phyloP scores from a whole-genome alignment of 1,140 invertebrate species.

The Neodiprion fabricii region DNA sequence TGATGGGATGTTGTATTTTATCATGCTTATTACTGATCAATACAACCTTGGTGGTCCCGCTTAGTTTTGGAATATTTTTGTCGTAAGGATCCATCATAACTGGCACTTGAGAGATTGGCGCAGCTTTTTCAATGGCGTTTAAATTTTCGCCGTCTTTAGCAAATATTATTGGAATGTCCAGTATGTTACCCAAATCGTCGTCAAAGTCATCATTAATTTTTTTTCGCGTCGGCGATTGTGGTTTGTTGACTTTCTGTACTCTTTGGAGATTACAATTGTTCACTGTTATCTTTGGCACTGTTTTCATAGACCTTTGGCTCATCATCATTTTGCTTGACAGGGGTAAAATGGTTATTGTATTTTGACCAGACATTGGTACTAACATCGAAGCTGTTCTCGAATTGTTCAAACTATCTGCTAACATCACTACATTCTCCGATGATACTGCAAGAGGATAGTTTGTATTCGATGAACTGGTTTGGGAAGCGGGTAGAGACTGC shows the following conservation, averaged over 20 bases:
- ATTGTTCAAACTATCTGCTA: conserved; percentile 35
- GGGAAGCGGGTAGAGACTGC: conserved; percentile 32
- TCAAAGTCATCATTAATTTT: conserved; percentile 53
- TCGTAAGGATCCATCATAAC: conserved; percentile 29
- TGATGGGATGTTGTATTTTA: conserved; percentile 32
- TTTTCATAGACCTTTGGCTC: conserved; percentile 44
- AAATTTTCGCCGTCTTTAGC: conserved; percentile 68
- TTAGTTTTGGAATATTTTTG: conserved; percentile 33
- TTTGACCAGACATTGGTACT: conserved; percentile 25
- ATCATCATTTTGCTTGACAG: conserved; percentile 36
- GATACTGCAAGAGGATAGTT: conserved; percentile 32
- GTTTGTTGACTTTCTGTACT: conserved; percentile 29
- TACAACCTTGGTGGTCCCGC: conserved; percentile 45
- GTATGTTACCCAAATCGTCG: conserved; percentile 67
- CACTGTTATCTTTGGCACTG: conserved; percentile 58
- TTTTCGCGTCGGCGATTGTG: conserved; percentile 19
- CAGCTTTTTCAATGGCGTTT: conserved; percentile 46
- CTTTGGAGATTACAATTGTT: conserved; percentile 39
- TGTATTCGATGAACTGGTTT: conserved; percentile 31
- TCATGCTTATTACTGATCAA: conserved; percentile 53
- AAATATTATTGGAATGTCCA: conserved; percentile 72
- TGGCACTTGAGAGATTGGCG: conserved; percentile 33
- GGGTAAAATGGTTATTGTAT: conserved; percentile 40
- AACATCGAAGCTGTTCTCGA: conserved; percentile 30
- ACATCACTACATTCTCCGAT: conserved; percentile 37